phyloP scores from a whole-genome alignment of 2,113 vertebrate genomes.

The Regulus satrapa region DNA sequence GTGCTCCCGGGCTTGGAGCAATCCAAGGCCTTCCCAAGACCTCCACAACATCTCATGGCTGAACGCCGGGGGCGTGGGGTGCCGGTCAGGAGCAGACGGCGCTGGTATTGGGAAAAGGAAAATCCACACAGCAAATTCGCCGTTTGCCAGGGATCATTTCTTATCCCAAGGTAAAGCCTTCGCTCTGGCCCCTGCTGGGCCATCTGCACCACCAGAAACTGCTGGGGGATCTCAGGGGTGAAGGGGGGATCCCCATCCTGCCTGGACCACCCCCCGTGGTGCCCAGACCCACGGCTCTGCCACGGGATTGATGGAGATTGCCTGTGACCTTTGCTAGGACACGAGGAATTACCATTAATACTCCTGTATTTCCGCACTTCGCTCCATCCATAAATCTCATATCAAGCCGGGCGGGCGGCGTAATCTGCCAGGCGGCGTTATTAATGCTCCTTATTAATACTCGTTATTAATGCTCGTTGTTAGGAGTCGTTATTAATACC shows the following conservation, averaged over 20 bases:
- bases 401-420: conserved; percentile 6
- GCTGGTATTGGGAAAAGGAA: conserved; percentile 79
- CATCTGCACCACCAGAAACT: conserved; percentile 74
- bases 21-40: background rate
- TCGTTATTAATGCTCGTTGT: background rate
- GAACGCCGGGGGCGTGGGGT: background rate
- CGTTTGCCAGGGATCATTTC: conserved; percentile 81
- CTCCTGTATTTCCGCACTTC: conserved; percentile 51
- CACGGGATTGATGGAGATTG: conserved; percentile 68
- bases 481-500: background rate
- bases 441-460: conserved; percentile 38
- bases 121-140: conserved; percentile 79
- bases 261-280: accelerated
- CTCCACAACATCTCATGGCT: background rate
- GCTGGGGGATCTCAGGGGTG: background rate
- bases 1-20: background rate
- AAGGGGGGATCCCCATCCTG: background rate
- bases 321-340: conserved; percentile 71
- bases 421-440: conserved; percentile 6
- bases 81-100: conserved; percentile 82
- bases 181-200: conserved; percentile 70
- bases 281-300: background rate
- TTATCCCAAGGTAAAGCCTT: conserved; percentile 74
- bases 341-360: conserved; percentile 66
- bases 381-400: conserved; percentile 55